Evolutionary conservation across 2,888 invertebrate genomes (phyloP), one percentile per base, ranked within the genome.

Genomic region (Synanthedon andrenaeformis): DNA sequence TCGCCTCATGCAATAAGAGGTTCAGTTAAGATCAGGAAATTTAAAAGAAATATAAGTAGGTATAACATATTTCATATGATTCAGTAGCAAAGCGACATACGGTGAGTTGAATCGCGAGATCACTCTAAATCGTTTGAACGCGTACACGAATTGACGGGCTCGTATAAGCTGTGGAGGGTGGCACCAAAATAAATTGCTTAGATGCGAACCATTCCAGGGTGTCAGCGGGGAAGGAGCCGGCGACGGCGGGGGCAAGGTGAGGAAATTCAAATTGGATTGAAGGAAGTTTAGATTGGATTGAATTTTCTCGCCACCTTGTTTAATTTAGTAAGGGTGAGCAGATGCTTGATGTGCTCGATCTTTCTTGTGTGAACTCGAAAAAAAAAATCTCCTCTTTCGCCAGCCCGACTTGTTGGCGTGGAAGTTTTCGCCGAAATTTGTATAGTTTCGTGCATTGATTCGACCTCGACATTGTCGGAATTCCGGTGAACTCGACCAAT

Each of bases 201-300:
- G 68, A 60, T 66, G 57, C 55, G 55, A 60, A 53, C 55, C 54
- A 28, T 54, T 54, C 52, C 48, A 14, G 19, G 23, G 19, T 49
- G 57, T 61, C 58, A 55, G 60, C 57, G 55, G 49, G 58, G 58
- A 56, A 58, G 55, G 52, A 54, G 57, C 52, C 54, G 58, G 59
- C 56, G 56, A 59, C 59, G 65, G 53, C 54, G 54, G 53, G 62
- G 59, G 61, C 51, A 54, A 64, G 65, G 66, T 61, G 66, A 72
- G 81, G 75, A 77, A 77, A 83, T 82, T 82, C 81, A 82, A 83
- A 85, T 84, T 83, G 82, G 82, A 83, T 83, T 79, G 81, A 79
- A 82, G 78, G 77, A 82, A 85, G 76, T 85, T 84, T 81, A 79
- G 82, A 84, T 84, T 84, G 77, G 78, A 84, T 84, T 80, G 82